Base-by-base conservation (phyloP, 2,888 invertebrate species). In the Nymphalis urticae region DNA sequence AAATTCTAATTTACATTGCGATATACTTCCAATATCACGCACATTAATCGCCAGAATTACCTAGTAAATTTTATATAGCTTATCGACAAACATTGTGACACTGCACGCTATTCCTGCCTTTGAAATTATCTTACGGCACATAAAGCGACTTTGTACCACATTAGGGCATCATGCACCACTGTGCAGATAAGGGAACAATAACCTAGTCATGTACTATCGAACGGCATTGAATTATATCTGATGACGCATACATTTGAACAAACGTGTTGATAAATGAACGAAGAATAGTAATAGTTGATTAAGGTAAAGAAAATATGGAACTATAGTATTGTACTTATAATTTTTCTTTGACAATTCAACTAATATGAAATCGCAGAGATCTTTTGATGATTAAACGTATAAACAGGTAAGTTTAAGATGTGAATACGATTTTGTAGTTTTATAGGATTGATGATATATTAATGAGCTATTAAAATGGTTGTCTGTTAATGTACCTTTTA, bases 161-260 rank as follows among this genome's bases (percentile, higher is more conserved):
- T 74, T 73, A 73, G 73, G 70, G 70, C 73, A 72, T 70, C 72
- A 60, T 63, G 70, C 74, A 66, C 72, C 65, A 67, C 69, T 69
- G 63, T 70, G 66, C 64, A 73, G 74, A 75, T 75, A 75, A 74
- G 70, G 64, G 69, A 72, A 75, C 75, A 74, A 75, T 75, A 65
- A 72, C 66, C 69, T 32, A 64, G 66, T 68, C 71, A 62, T 74
- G 72, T 74, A 54, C 47, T 66, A 59, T 64, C 62, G 32, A 24
- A 68, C 61, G 66, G 50, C 60, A 56, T 70, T 61, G 61, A 56
- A 64, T 70, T 61, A 66, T 70, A 54, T 48, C 54, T 51, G 62
- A 62, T 62, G 62, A 66, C 54, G 62, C 53, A 50, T 56, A 62
- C 62, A 56, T 42, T 61, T 62, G 56, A 42, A 61, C 54, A 58